phyloP scores from a whole-genome alignment of 2,888 invertebrate genomes.

The Incurvaria masculella region DNA sequence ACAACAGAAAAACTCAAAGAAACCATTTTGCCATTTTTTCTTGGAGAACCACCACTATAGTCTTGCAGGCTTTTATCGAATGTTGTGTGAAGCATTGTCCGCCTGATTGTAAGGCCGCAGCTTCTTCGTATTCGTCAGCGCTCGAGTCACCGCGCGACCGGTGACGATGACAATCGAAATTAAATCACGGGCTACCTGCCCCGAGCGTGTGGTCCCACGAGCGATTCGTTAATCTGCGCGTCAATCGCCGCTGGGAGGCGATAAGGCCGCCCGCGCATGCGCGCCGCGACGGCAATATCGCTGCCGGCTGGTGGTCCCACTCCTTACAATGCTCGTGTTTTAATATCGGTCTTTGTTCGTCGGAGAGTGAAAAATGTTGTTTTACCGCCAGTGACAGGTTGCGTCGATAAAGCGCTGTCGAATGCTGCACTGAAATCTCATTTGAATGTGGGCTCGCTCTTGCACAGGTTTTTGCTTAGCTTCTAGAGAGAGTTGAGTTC shows the following conservation, averaged over 20 bases:
- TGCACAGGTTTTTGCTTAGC: too few relatives aligned
- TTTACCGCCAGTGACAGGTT: conserved; percentile 30
- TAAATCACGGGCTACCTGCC: conserved; percentile 53
- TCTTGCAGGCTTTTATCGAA: too few relatives aligned
- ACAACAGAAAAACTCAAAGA: too few relatives aligned
- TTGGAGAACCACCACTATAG: too few relatives aligned
- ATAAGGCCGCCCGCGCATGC: conserved; percentile 27
- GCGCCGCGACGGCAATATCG: conserved; percentile 25
- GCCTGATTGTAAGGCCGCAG: too few relatives aligned
- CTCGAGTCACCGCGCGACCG: conserved; percentile 5
- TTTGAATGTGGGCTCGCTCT: neutral
- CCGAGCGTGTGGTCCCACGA: conserved; percentile 49
- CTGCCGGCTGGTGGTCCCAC: conserved; percentile 44
- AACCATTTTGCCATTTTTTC: too few relatives aligned
- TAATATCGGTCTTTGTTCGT: neutral
- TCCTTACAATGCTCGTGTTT: conserved; percentile 30
- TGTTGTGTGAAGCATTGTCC: too few relatives aligned
- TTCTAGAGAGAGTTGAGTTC: too few relatives aligned
- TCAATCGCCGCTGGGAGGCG: conserved; percentile 39
- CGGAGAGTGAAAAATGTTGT: conserved; percentile 41
- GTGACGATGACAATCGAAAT: conserved; percentile 52
- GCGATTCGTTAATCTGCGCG: conserved; percentile 42
- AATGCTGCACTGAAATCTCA: neutral
- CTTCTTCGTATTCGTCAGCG: neutral
- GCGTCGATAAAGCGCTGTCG: conserved; percentile 30